phyloP scores from a whole-genome alignment of 2,888 invertebrate species.

The Notodonta ziczac region DNA sequence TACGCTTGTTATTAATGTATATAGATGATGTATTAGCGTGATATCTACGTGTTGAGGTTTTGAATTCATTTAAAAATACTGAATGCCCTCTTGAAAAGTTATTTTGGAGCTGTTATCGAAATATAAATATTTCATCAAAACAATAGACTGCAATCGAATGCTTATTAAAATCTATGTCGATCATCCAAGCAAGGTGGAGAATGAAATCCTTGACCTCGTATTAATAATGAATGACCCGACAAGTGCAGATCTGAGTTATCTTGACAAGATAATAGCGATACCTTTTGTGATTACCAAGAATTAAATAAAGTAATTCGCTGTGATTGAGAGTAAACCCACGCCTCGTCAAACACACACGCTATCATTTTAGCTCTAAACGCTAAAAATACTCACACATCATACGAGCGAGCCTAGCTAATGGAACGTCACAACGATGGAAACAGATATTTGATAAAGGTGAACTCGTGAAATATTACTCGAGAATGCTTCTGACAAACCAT shows the following conservation, averaged over 20 bases:
- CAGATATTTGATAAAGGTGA: conserved; percentile 37
- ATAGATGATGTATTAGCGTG: not conserved
- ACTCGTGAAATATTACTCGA: conserved; percentile 40
- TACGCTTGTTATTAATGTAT: not conserved
- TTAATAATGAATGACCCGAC: too few species aligned
- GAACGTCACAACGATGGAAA: conserved; percentile 33
- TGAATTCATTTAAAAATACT: too few species aligned
- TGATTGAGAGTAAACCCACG: not conserved
- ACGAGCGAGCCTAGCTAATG: conserved; percentile 19
- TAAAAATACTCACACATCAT: conserved; percentile 1
- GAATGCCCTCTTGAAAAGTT: too few species aligned
- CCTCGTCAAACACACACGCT: not conserved
- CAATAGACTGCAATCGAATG: too few species aligned
- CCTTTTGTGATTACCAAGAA: not conserved
- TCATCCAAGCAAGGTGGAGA: too few species aligned
- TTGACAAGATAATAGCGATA: not conserved
- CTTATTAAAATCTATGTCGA: too few species aligned
- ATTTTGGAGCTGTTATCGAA: too few species aligned
- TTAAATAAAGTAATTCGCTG: too few species aligned
- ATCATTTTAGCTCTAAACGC: not conserved
- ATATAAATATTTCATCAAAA: too few species aligned
- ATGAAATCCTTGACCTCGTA: too few species aligned
- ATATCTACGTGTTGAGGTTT: not conserved
- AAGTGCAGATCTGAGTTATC: not conserved
- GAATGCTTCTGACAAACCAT: conserved; percentile 33